A percentile compares a stretch with the other conserved stretches of the same genome.
phyloP scores from a whole-genome alignment of 2,888 invertebrate genomes.

The Dicyrtoma fusca region DNA sequence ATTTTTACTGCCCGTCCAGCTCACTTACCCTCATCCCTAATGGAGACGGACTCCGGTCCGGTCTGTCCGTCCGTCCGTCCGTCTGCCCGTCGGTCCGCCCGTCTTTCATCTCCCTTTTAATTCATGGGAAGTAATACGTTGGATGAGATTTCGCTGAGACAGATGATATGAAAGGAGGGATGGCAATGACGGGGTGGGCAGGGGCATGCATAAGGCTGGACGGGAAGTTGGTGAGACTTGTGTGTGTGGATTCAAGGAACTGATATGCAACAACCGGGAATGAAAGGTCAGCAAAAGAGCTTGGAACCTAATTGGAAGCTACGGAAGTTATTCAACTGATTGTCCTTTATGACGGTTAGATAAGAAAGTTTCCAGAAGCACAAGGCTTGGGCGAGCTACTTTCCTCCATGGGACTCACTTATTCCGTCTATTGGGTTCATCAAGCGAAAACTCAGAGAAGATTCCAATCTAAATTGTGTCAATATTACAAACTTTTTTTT shows the following conservation, averaged over 20 bases:
- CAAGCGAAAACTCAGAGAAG: slow-evolving; percentile 15
- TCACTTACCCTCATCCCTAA: too few species aligned
- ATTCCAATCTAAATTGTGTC: slow-evolving; percentile 43
- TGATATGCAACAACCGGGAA: slow-evolving; percentile 32
- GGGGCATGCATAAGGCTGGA: slow-evolving; percentile 20
- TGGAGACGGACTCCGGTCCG: too few species aligned
- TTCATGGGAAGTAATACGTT: too few species aligned
- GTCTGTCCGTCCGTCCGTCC: too few species aligned
- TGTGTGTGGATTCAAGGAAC: slow-evolving; percentile 23
- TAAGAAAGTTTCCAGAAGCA: slow-evolving; percentile 36
- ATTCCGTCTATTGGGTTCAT: slow-evolving; percentile 16
- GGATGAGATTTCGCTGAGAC: too few species aligned
- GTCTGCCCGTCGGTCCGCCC: too few species aligned
- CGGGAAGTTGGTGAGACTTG: slow-evolving; percentile 17
- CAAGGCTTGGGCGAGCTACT: not conserved
- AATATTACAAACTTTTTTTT: slow-evolving; percentile 36
- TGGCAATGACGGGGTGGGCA: too few species aligned
- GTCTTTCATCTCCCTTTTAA: too few species aligned
- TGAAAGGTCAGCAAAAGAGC: slow-evolving; percentile 49
- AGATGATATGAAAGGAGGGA: too few species aligned
- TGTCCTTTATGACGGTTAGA: slow-evolving; percentile 40
- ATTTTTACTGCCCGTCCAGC: too few species aligned
- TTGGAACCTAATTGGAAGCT: slow-evolving; percentile 39
- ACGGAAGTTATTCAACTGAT: slow-evolving; percentile 36
- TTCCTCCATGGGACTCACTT: not conserved